Evolutionary conservation across 2,797 vertebrate genomes (phyloP).

Genomic region (Picus viridis): DNA sequence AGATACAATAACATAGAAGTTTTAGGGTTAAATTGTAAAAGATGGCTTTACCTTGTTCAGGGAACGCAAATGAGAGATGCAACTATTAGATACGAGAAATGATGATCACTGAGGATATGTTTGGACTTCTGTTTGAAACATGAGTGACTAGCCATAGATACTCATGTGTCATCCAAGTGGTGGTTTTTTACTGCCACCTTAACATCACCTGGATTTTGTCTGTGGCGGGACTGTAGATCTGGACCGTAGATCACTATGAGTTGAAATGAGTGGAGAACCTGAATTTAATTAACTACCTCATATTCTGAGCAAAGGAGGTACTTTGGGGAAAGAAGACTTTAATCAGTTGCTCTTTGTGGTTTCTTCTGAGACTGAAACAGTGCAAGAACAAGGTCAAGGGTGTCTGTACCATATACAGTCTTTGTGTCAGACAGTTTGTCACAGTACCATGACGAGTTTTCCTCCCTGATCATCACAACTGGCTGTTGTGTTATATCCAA

Average conservation of each 20-base stretch:
- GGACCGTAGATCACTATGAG: background rate
- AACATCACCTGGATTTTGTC: background rate
- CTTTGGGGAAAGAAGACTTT: background rate
- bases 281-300: background rate
- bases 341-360: background rate
- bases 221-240: background rate
- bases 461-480: background rate
- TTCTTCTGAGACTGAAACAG: background rate
- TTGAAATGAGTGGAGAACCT: background rate
- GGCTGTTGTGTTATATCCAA: background rate
- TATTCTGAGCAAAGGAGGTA: background rate
- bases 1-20: background rate
- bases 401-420: background rate
- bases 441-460: background rate
- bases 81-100: background rate
- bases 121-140: background rate
- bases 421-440: background rate
- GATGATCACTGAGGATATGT: background rate
- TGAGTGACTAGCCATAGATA: background rate
- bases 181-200: background rate
- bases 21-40: background rate
- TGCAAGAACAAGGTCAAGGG: background rate
- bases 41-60: background rate
- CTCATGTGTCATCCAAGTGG: fast-evolving
- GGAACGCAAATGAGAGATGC: background rate